A percentile compares a stretch with the other conserved stretches of the same genome.
Conservation (phyloP, 2,113 vertebrate genomes). For the Corydoras sp. region DNA sequence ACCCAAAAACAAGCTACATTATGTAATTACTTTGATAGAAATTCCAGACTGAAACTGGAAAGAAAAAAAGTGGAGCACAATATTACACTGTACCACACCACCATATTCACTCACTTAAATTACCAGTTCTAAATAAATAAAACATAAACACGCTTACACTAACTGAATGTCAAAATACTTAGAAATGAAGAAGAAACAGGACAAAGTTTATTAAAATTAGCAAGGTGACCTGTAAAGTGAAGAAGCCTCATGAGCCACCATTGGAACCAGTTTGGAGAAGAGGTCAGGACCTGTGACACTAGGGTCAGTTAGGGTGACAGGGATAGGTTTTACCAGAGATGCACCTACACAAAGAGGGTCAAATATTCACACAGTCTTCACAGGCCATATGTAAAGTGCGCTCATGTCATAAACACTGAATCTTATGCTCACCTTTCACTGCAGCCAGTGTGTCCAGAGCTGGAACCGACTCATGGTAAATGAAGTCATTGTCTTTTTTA, state of each 20-base stretch:
- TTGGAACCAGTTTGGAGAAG: slow-evolving; percentile 89
- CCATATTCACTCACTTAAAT: too few species aligned
- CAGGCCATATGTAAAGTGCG: not conserved
- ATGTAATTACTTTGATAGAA: too few species aligned
- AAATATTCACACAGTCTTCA: not conserved
- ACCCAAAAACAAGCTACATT: too few species aligned
- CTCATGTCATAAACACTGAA: not conserved
- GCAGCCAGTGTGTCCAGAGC: slow-evolving; percentile 80
- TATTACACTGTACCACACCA: too few species aligned
- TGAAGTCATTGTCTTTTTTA: slow-evolving; percentile 97
- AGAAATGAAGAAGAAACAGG: too few species aligned
- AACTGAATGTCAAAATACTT: too few species aligned
- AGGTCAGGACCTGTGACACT: slow-evolving; percentile 91
- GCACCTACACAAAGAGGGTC: slow-evolving; percentile 65
- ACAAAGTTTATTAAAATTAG: too few species aligned
- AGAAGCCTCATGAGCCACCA: slow-evolving; percentile 92
- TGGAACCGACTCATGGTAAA: slow-evolving; percentile 89
- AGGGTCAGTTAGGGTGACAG: slow-evolving; percentile 89
- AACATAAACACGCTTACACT: too few species aligned
- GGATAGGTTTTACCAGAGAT: slow-evolving; percentile 88
- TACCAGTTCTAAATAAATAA: too few species aligned
- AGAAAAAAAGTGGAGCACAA: too few species aligned
- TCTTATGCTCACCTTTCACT: slow-evolving; percentile 77
- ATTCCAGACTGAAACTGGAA: too few species aligned
- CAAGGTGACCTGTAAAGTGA: slow-evolving; percentile 83